phyloP scores from a whole-genome alignment of 2,888 invertebrate species.

The Drosophila sordidula region DNA sequence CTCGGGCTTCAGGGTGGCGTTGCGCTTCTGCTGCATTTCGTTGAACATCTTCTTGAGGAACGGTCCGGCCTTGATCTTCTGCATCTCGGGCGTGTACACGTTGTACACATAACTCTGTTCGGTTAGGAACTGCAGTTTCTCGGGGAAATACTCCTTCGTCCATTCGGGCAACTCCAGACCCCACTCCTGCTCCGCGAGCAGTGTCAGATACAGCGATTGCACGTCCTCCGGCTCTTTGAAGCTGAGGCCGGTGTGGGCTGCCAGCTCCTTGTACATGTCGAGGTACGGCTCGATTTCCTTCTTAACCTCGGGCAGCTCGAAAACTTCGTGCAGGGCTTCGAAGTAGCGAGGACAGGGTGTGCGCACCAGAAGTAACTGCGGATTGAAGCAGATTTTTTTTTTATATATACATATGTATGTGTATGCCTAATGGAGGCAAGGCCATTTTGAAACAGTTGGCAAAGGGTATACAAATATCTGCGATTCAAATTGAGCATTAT shows the following conservation, averaged over 20 bases:
- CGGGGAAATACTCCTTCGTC: constrained; percentile 87
- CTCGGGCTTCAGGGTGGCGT: constrained; percentile 85
- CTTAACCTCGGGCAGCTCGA: constrained; percentile 85
- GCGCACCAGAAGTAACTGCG: constrained; percentile 88
- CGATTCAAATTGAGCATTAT: neutral
- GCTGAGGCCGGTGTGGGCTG: constrained; percentile 86
- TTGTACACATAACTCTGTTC: constrained; percentile 87
- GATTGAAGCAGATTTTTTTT: neutral
- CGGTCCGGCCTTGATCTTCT: constrained; percentile 88
- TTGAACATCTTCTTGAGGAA: constrained; percentile 87
- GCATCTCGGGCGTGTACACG: constrained; percentile 87
- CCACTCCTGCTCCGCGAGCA: constrained; percentile 88
- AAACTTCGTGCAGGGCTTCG: constrained; percentile 86
- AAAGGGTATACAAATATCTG: neutral
- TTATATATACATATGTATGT: too few species aligned
- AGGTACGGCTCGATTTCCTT: constrained; percentile 85
- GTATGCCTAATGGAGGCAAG: too few species aligned
- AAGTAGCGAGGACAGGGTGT: constrained; percentile 88
- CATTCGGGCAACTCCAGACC: constrained; percentile 88
- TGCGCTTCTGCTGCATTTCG: constrained; percentile 87
- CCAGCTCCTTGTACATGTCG: constrained; percentile 86
- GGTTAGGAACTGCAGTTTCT: constrained; percentile 86
- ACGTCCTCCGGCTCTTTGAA: constrained; percentile 88
- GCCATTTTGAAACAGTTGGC: too few species aligned
- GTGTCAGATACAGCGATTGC: constrained; percentile 88